Evolutionary conservation across 2,888 invertebrate species (phyloP), one percentile per base, ranked within the genome.

Genomic region (Steinernema scapterisci): DNA sequence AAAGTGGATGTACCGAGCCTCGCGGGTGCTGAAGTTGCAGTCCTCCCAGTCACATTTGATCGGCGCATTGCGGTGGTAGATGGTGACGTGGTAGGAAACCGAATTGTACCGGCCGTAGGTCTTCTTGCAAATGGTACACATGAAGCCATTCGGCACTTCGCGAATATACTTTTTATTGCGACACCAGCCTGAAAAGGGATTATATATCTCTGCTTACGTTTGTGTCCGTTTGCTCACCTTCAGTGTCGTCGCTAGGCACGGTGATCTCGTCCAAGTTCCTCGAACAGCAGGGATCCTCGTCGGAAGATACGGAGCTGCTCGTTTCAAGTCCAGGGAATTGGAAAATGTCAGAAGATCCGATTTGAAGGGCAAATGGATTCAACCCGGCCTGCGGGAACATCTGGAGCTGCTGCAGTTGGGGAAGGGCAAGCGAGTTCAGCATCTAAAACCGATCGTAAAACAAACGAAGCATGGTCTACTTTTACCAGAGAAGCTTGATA

Each of bases 231-330:
- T 5, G 45, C 75, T 43, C 63, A 80, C 82, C 83, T 63, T 83
- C 83, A 56, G 81, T 83, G 71, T 83, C 83, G 56, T 82, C 80
- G 56, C 77, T 80, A 11, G 83, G 83, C 19, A 83, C 79, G 16
- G 81, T 81, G 31, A 63, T 63, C 31, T 63, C 63, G 19, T 63
- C 63, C 16, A 63, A 31, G 9, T 21, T 63, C 27, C 63, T 9
- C 13, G 63, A 63, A 31, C 63, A 63, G 63, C 63, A 63, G 1
- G 63, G 63, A 16, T 63, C 63, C 27, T 63, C 63, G 63, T 63
- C 63, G 13, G 63, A 63, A 1, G 63, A 63, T 1, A 63, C 63
- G 3, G 63, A 63, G 31, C 63, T 63, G 63, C 63, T 63, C 3
- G 63, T 63, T 27, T 63, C 63, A 16, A 63, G 23, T 31, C 23